Evolutionary conservation across 2,113 vertebrate species (phyloP).

Genomic region (Trinectes maculatus): DNA sequence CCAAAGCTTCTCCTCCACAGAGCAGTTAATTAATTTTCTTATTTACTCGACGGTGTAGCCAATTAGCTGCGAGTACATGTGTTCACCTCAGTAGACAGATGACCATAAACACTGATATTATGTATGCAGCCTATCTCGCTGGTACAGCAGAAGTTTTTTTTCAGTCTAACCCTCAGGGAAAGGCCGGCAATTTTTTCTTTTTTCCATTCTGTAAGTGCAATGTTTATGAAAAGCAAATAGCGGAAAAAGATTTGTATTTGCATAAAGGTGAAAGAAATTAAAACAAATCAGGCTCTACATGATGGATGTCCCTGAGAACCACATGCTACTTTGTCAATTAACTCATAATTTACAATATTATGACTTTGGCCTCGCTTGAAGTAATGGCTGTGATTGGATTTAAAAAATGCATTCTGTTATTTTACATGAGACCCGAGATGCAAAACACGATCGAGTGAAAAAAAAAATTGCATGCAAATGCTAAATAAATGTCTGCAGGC

Average conservation of each 20-base stretch:
- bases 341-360: constrained; percentile 33
- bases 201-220: neutral
- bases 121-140: constrained; percentile 8
- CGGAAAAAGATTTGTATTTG: constrained; percentile 9
- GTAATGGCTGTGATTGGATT: constrained; percentile 23
- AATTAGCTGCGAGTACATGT: constrained; percentile 44
- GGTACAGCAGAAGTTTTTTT: neutral
- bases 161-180: constrained; percentile 3
- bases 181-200: neutral
- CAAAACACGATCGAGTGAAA: neutral
- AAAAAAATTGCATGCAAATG: neutral
- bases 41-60: constrained; percentile 53
- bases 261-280: constrained; percentile 31
- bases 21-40: neutral
- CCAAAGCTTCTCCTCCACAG: neutral
- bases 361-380: constrained; percentile 13
- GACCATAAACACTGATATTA: constrained; percentile 44
- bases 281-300: constrained; percentile 34
- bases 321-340: constrained; percentile 35
- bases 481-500: neutral
- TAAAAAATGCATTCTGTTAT: constrained; percentile 32
- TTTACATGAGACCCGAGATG: constrained; percentile 10
- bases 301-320: constrained; percentile 36
- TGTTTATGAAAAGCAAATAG: constrained; percentile 3
- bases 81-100: constrained; percentile 50